Percentiles rank a stretch among this genome's conserved stretches.
phyloP scores from a whole-genome alignment of 2,888 invertebrate species.

The Callimorpha dominula region DNA sequence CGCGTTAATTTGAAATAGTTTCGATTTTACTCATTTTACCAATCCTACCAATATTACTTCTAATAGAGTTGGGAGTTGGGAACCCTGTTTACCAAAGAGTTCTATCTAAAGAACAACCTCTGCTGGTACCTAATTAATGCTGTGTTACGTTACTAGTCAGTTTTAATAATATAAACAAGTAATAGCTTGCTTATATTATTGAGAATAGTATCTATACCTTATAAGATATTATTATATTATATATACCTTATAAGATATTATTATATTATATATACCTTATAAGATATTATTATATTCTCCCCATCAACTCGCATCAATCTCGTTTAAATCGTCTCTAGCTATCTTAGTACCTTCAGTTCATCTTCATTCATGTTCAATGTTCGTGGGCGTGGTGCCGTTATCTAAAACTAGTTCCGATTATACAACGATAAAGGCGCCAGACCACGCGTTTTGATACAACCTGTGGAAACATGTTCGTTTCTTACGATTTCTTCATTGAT shows the following conservation, averaged over 20 bases:
- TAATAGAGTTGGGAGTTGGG: too few species aligned
- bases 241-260: too few species aligned
- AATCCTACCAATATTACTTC: too few species aligned
- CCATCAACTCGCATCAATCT: conserved; percentile 22
- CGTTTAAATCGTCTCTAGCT: background rate
- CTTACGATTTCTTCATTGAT: conserved; percentile 19
- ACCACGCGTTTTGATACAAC: conserved; percentile 24
- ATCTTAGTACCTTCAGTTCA: conserved; percentile 24
- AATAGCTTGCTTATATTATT: too few species aligned
- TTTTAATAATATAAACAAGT: too few species aligned
- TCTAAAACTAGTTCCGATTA: conserved; percentile 44
- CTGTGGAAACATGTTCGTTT: conserved; percentile 26
- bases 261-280: background rate
- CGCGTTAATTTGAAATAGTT: too few species aligned
- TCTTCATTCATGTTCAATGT: conserved; percentile 42
- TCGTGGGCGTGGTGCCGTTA: conserved; percentile 46
- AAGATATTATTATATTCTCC: conserved; percentile 7
- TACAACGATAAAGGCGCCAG: conserved; percentile 25
- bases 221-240: background rate
- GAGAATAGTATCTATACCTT: too few species aligned
- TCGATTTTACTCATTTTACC: too few species aligned
- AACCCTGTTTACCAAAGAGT: too few species aligned
- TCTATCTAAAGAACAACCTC: too few species aligned
- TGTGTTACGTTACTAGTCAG: too few species aligned
- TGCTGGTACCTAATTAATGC: too few species aligned